Evolutionary conservation across 2,113 vertebrate genomes (phyloP).

Genomic region (Glaucidium brasilianum): DNA sequence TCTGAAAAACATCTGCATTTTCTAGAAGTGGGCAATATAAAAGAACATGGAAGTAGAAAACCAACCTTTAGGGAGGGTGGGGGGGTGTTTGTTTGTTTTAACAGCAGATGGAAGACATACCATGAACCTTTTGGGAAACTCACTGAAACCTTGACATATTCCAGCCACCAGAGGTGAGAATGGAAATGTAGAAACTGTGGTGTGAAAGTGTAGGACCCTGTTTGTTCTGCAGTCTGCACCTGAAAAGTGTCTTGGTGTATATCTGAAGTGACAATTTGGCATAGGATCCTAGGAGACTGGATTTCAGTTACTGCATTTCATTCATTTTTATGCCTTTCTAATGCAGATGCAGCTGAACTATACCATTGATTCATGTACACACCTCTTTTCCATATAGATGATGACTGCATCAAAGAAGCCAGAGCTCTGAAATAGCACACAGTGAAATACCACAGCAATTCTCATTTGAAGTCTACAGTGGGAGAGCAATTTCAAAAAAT

Average conservation of each 20-base stretch:
- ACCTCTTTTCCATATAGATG: slow-evolving; percentile 59
- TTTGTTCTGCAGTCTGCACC: not conserved
- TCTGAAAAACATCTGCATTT: not conserved
- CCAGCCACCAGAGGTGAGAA: not conserved
- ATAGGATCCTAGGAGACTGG: not conserved
- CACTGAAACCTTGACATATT: not conserved
- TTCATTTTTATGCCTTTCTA: slow-evolving; percentile 58
- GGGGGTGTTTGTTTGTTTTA: not conserved
- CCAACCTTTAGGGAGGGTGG: not conserved
- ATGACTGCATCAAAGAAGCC: slow-evolving; percentile 48
- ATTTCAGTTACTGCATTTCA: slow-evolving; percentile 35
- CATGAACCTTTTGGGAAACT: not conserved
- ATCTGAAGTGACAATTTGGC: slow-evolving; percentile 13
- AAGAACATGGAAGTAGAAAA: not conserved
- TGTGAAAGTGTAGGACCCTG: not conserved
- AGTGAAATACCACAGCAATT: slow-evolving; percentile 50
- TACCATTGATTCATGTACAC: slow-evolving; percentile 47
- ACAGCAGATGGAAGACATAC: not conserved
- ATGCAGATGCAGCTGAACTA: slow-evolving; percentile 63
- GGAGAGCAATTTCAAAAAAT: slow-evolving; percentile 56
- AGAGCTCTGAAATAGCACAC: slow-evolving; percentile 24
- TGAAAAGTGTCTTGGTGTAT: not conserved
- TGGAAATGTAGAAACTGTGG: not conserved
- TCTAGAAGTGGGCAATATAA: not conserved
- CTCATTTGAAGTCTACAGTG: slow-evolving; percentile 49